Base-by-base conservation (phyloP, 2,113 vertebrate species). In the Lampris megalopsis region DNA sequence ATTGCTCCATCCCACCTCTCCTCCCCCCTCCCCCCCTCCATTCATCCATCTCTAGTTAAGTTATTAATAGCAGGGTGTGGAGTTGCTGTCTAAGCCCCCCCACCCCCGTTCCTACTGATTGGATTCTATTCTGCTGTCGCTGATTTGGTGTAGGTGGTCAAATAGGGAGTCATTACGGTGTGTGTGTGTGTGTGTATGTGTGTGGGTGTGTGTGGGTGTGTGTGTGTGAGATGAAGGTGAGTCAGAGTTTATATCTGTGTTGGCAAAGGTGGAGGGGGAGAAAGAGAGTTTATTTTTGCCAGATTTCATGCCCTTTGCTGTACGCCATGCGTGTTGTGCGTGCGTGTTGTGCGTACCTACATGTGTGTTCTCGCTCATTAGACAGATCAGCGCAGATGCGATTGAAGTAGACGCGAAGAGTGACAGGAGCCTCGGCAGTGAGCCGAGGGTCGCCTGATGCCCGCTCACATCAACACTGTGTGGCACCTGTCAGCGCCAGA, bases 401-500 rank as follows among this genome's bases (percentile, higher is more conserved):
- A 71, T 69, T 62, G 77, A 62, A 37, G 75, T 64, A 68, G 82
- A 88, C 75, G 75, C 82, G 69, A 62, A 69, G 68, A 68, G 75
- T 54, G 35, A 9, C 47, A 6, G 73, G 35, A 52, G 82, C 73
- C 78, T 74, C 83, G 79, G 82, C 82, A 81, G 77, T 79, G 84
- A 89, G 64, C 62, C 40, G 66, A 73, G 72, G 61, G 76, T 71
- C 56, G n/a, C 80, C 86, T 90, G 91, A 93, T 85, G 89, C 85
- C 86, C 54, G 82, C 90, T 92, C 86, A 86, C 83, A 77, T 90
- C 77, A 76, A 91, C 73, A 45, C 90, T 87, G 87, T 83, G 87
- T 94, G 92, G 91, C 92, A 93, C 87, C 88, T 91, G 91, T 93
- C 93, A 92, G 61, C 73, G 50, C 38, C 63, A 75, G 75, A 82